Base-by-base conservation (phyloP, 2,797 vertebrate species). In the Pogoniulus pusillus region DNA sequence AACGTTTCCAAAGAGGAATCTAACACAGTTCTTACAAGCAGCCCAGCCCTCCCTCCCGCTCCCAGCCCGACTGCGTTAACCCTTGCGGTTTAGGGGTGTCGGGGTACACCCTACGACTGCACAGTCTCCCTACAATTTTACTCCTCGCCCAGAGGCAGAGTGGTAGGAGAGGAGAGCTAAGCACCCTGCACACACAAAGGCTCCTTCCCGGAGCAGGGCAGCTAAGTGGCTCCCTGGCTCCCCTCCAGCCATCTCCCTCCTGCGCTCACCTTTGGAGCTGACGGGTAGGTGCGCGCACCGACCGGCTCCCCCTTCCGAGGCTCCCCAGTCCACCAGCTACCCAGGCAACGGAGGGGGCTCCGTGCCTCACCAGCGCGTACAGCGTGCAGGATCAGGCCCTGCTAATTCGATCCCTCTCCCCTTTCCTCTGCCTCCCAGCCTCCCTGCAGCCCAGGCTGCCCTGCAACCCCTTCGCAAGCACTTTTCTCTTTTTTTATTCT, bases 1-100 rank as follows among this genome's bases (percentile, higher is more conserved):
- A 92, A 93, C 92, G 95, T 93, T 92, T 94, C 94, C 95, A 80
- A 92, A 41, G 83, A 91, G 93, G 91, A 95, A 91, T 94, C 92
- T 88, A 86, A 92, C 93, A 89, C 35, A 90, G 81, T 47, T 78
- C 90, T 82, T 90, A 86, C 81, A 89, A 85, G 84, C 84, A 74
- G 82, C 82, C 79, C 81, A 71, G 73, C 89, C 81, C 85, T 85
- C 80, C 75, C 87, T 87, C 54, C 34, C 32, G 66, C 69, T 86
- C 64, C 23, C 82, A 72, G 75, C 91, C 91, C 74, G 3, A 53
- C 55, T 47, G 15, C 4, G 1, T 91, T 95, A 95, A 92, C 89
- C 72, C 76, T 80, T 80, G 35, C 43, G 47, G 47, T 63, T 84
- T 82, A 23, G 60, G 82, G 85, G 66, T n/a, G 30, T 12, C 57